Conservation (phyloP, 2,888 invertebrate genomes). For the Macrophya annulata region DNA sequence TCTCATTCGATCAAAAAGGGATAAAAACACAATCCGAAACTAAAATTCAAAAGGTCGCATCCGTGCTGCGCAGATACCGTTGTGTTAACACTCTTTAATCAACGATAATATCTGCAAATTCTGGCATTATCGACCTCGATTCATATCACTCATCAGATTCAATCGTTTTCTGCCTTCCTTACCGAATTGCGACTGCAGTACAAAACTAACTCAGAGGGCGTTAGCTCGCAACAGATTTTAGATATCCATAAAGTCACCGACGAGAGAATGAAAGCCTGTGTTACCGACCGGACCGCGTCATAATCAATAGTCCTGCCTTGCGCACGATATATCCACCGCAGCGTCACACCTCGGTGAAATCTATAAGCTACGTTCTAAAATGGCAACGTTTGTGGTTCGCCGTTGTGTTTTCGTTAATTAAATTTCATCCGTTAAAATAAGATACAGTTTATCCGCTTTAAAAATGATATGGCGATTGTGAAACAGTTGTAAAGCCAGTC, state of each 20-base stretch:
- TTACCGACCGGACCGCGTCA: not conserved
- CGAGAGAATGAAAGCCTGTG: not conserved
- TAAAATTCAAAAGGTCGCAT: too few relatives aligned
- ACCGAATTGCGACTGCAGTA: not conserved
- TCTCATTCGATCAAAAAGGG: too few relatives aligned
- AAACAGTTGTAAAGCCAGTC: not conserved
- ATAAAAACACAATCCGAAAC: too few relatives aligned
- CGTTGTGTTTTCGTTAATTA: conserved; percentile 51
- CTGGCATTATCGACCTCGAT: not conserved
- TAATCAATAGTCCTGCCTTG: not conserved
- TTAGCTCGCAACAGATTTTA: not conserved
- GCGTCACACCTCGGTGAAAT: conserved; percentile 26
- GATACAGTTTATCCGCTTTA: not conserved
- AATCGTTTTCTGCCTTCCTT: not conserved
- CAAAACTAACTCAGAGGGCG: not conserved
- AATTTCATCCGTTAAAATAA: conserved; percentile 31
- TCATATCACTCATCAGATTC: not conserved
- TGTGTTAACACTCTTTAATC: too few relatives aligned
- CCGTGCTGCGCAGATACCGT: too few relatives aligned
- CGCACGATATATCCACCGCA: not conserved
- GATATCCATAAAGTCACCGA: not conserved
- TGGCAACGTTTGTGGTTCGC: conserved; percentile 47
- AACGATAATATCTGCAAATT: not conserved
- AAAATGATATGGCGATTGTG: conserved; percentile 10
- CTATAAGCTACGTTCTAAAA: conserved; percentile 34